These are phyloP conservation scores for Cyclargus thomasi DNA, from an alignment of 1,140 invertebrate genomes.

Conservation along the genomic window DNA sequence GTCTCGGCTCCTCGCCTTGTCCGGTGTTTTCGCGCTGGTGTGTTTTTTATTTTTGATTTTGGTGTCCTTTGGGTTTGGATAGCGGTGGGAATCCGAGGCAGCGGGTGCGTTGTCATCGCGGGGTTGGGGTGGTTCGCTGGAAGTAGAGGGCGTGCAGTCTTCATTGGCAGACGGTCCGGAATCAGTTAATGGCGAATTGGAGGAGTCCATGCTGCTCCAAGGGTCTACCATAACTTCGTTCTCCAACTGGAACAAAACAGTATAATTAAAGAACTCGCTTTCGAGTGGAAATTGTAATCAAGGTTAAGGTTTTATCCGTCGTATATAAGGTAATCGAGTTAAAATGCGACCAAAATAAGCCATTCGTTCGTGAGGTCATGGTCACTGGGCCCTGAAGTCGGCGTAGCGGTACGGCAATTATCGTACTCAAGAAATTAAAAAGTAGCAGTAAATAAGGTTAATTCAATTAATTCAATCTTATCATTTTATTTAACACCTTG, in stretches of 20 bases:
- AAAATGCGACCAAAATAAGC: slow-evolving; percentile 38
- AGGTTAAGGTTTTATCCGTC: slow-evolving; percentile 29
- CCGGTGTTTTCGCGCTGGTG: slow-evolving; percentile 35
- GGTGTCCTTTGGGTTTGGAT: slow-evolving; percentile 48
- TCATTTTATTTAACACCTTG: not conserved
- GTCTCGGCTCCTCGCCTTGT: slow-evolving; percentile 61
- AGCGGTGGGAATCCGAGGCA: slow-evolving; percentile 47
- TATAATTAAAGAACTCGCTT: not conserved
- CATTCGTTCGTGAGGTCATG: slow-evolving; percentile 44
- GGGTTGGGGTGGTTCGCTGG: slow-evolving; percentile 50
- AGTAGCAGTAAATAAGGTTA: not conserved
- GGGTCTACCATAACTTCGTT: slow-evolving; percentile 74
- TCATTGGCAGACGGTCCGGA: slow-evolving; percentile 69
- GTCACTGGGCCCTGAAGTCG: slow-evolving; percentile 29
- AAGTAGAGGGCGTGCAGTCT: slow-evolving; percentile 66
- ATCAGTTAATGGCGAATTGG: slow-evolving; percentile 70
- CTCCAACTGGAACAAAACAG: slow-evolving; percentile 71
- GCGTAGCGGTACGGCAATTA: slow-evolving; percentile 12
- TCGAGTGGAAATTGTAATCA: slow-evolving; percentile 34
- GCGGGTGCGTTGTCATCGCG: slow-evolving; percentile 43
- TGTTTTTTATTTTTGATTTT: slow-evolving; percentile 42
- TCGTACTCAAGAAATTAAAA: not conserved
- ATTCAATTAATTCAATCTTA: not conserved
- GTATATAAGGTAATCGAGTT: slow-evolving; percentile 35
- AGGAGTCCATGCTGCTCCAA: slow-evolving; percentile 75